Percentiles rank a stretch among this genome's conserved stretches.
phyloP scores from a whole-genome alignment of 37 sponge, comb jelly and placozoan species.

The Ianthella basta region DNA sequence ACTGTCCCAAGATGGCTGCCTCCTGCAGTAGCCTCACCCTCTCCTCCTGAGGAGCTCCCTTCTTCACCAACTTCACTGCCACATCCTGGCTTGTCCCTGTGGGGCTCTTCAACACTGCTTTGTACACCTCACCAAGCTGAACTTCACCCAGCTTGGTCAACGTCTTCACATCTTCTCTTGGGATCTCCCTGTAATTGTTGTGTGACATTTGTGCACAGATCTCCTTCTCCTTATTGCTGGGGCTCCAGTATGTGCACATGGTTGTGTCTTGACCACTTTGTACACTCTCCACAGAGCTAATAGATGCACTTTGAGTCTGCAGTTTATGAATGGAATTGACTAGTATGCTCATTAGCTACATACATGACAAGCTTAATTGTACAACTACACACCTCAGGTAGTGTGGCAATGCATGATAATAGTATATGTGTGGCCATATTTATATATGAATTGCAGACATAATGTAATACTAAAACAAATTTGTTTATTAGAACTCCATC shows the following conservation, averaged over 20 bases:
- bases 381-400: no score
- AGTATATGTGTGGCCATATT: no score
- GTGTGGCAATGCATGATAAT: no score
- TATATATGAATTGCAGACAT: no score
- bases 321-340: no score
- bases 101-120: background rate
- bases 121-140: conserved; percentile 22
- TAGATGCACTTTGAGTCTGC: no score
- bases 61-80: conserved; percentile 18
- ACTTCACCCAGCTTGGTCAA: background rate
- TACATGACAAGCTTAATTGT: no score
- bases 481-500: no score
- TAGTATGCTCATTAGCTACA: no score
- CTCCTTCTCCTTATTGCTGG: background rate
- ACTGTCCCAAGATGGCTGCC: background rate
- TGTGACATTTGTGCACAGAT: background rate
- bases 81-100: background rate
- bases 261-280: no score
- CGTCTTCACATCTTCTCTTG: background rate
- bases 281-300: no score
- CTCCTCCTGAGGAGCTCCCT: conserved; percentile 8
- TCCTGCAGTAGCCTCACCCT: background rate
- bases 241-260: background rate
- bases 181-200: background rate
- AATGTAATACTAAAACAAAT: no score